phyloP scores from a whole-genome alignment of 1,140 invertebrate genomes.

The Cydia fagiglandana region DNA sequence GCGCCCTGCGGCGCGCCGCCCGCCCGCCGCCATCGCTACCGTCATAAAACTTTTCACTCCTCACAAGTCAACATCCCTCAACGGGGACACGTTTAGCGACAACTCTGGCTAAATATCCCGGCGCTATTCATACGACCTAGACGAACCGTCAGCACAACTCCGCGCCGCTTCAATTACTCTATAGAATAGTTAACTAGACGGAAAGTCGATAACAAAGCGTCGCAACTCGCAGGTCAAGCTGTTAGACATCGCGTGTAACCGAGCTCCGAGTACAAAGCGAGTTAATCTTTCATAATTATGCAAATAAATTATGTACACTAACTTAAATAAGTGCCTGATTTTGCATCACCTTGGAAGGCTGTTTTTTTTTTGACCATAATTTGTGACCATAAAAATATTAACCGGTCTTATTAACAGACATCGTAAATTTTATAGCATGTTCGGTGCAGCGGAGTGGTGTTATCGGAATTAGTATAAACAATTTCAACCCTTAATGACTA shows the following conservation, averaged over 20 bases:
- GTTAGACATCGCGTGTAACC: constrained; percentile 62
- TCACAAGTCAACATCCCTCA: constrained; percentile 36
- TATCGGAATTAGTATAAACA: too few relatives aligned
- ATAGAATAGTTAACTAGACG: constrained; percentile 37
- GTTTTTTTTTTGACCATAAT: too few relatives aligned
- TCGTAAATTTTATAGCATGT: too few relatives aligned
- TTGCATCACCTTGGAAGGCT: not conserved
- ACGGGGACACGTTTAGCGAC: constrained; percentile 22
- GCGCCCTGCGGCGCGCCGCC: constrained; percentile 55
- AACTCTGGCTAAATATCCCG: not conserved
- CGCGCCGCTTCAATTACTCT: constrained; percentile 26
- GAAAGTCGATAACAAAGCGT: constrained; percentile 65
- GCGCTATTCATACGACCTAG: constrained; percentile 16
- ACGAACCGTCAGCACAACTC: constrained; percentile 4
- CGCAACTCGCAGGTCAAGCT: constrained; percentile 55
- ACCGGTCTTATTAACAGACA: too few relatives aligned
- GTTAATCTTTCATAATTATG: constrained; percentile 47
- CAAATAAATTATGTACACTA: constrained; percentile 23
- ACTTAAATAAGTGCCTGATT: not conserved
- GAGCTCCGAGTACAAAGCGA: constrained; percentile 53
- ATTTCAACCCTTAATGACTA: too few relatives aligned
- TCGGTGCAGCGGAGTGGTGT: too few relatives aligned
- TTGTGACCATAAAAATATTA: too few relatives aligned
- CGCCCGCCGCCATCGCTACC: constrained; percentile 30
- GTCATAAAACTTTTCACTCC: constrained; percentile 45